These are phyloP conservation scores for Latrodectus geometricus DNA, from an alignment of 1,140 invertebrate genomes.

Conservation along the genomic window DNA sequence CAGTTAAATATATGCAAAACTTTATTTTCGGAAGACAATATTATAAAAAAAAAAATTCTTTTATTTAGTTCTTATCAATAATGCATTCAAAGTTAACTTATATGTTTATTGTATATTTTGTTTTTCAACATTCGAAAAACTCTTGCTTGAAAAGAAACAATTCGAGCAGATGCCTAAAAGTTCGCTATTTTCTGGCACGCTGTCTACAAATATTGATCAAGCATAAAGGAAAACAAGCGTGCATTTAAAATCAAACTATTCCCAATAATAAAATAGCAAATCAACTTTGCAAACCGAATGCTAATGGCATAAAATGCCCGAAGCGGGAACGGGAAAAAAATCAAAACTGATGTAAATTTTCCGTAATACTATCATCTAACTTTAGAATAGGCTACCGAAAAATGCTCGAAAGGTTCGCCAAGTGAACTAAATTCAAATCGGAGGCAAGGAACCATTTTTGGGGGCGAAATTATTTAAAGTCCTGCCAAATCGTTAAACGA, in stretches of 20 bases:
- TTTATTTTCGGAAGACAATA: too few species aligned
- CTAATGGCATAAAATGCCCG: neutral
- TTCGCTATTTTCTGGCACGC: too few species aligned
- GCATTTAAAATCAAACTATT: neutral
- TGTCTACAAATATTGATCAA: too few species aligned
- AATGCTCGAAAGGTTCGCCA: neutral
- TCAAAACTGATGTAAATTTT: neutral
- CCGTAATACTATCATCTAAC: neutral
- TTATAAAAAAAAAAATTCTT: too few species aligned
- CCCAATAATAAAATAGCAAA: neutral
- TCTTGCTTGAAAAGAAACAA: too few species aligned
- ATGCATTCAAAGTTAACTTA: too few species aligned
- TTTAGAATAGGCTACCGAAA: neutral
- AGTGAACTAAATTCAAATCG: constrained; percentile 25
- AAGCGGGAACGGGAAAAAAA: neutral
- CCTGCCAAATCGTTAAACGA: constrained; percentile 40
- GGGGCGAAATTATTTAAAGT: constrained; percentile 37
- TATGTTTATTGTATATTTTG: too few species aligned
- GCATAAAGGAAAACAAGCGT: too few species aligned
- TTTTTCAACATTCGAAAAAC: too few species aligned
- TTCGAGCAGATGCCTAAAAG: too few species aligned
- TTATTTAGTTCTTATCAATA: too few species aligned
- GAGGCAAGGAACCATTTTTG: neutral
- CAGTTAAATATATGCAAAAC: too few species aligned
- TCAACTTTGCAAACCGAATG: neutral